Evolutionary conservation across 2,113 vertebrate genomes (phyloP).

Genomic region (Varanus salvator): DNA sequence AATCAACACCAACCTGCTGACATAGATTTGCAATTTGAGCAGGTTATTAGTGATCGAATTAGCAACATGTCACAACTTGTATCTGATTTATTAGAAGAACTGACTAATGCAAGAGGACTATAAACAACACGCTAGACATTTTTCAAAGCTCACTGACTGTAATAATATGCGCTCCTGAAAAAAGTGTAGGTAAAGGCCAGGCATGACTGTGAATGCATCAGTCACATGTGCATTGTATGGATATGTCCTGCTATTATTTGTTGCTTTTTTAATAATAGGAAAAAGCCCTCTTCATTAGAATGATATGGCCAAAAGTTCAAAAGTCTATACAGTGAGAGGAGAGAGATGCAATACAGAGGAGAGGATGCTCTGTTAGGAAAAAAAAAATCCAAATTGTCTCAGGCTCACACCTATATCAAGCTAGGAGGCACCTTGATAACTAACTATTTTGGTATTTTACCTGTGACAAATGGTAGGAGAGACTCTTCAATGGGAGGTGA

Average conservation of each 20-base stretch:
- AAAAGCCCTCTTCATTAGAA: not conserved
- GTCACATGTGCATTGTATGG: not conserved
- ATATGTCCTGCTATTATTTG: not conserved
- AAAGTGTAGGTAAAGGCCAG: slow-evolving; percentile 39
- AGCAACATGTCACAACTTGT: slow-evolving; percentile 83
- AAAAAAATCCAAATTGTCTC: not conserved
- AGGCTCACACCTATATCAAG: not conserved
- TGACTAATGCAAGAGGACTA: slow-evolving; percentile 56
- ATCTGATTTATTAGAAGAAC: slow-evolving; percentile 79
- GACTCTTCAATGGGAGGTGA: too few species aligned
- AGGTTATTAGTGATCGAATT: slow-evolving; percentile 82
- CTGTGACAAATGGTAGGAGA: not conserved
- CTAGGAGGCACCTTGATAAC: too few species aligned
- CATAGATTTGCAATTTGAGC: slow-evolving; percentile 78
- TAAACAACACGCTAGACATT: slow-evolving; percentile 61
- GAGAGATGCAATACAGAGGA: not conserved
- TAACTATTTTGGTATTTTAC: not conserved
- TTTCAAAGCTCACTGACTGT: slow-evolving; percentile 36
- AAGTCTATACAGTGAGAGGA: too few species aligned
- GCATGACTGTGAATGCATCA: not conserved
- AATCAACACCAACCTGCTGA: slow-evolving; percentile 84
- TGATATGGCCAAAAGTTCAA: not conserved
- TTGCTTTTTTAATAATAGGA: not conserved
- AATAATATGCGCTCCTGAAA: slow-evolving; percentile 10
- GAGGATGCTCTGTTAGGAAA: not conserved